Conservation (phyloP, 2,888 invertebrate species). For the Acleris cristana region DNA sequence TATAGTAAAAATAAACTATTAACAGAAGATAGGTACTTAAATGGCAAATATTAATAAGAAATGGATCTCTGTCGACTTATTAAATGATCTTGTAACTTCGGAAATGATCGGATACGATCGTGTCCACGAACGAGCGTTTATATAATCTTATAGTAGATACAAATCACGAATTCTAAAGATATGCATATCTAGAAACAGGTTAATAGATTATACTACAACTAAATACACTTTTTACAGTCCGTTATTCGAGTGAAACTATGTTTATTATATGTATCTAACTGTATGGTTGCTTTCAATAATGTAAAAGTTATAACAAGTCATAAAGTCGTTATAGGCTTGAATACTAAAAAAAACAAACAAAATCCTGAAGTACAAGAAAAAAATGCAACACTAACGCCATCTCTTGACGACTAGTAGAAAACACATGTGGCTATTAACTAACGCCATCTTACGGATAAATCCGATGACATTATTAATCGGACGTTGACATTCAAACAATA, state of each 20-base stretch:
- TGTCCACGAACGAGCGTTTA: not conserved
- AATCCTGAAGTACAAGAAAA: not conserved
- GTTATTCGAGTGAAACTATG: slow-evolving; percentile 76
- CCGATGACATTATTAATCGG: no score
- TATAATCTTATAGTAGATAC: slow-evolving; percentile 40
- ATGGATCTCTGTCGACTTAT: no score
- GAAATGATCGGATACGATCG: not conserved
- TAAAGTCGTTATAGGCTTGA: not conserved
- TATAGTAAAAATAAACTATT: not conserved
- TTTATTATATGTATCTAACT: slow-evolving; percentile 67
- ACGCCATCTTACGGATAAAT: no score
- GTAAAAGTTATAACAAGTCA: slow-evolving; percentile 42
- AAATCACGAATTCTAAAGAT: slow-evolving; percentile 78
- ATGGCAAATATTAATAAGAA: not conserved
- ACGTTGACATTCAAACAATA: no score
- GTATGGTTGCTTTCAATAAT: slow-evolving; percentile 52
- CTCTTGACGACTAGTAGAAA: no score
- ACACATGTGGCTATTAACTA: no score
- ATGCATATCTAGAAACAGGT: slow-evolving; percentile 81
- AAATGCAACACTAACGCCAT: no score
- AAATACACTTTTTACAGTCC: slow-evolving; percentile 83
- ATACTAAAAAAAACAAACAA: not conserved
- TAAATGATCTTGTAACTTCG: not conserved
- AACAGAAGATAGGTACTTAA: not conserved
- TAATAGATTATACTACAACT: slow-evolving; percentile 79